Base-by-base conservation (phyloP, 2,113 vertebrate species). In the Piaya cayana region DNA sequence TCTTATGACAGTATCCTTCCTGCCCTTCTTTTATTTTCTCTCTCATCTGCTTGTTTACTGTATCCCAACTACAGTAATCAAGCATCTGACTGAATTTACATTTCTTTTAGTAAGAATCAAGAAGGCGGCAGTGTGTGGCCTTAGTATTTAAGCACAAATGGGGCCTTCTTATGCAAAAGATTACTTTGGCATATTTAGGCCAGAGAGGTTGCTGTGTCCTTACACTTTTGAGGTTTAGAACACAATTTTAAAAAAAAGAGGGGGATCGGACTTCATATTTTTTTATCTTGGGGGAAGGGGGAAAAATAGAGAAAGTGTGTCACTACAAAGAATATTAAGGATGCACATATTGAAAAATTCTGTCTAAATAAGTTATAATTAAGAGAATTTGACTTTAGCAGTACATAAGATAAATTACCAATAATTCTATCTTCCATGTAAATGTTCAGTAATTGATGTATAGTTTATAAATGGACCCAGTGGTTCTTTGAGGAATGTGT, bases 401-500 rank as follows among this genome's bases (percentile, higher is more conserved):
- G 49, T 81, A 6, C 75, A 27, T 34, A 75, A 92, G 82, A 90
- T 90, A 88, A 95, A 92, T 59, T 80, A 77, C 67, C 53, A 67
- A 4, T 60, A 71, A 81, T 95, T 79, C 17, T 79, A 80, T 92
- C 93, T 89, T 58, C 13, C 77, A 70, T 93, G 71, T 86, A 96
- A 93, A 97, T 90, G 37, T 67, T 95, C 82, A 68, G 75, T 94
- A 92, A 92, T 92, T 93, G 72, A 92, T 92, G 60, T 86, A 52
- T 52, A 70, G 76, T 77, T 96, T 76, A 26, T 75, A 83, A 90
- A 90, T 63, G 71, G 78, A 78, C 79, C 72, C 47, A 71, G 43
- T 74, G 88, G 79, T 82, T 96, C 42, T 90, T 90, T 81, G 79
- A 90, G 82, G 47, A 71, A 71, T 83, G n/a, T 94, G 60, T 91